Percentiles rank a stretch among this genome's conserved stretches.
phyloP scores from a whole-genome alignment of 2,113 vertebrate species.

The Recurvirostra avosetta region DNA sequence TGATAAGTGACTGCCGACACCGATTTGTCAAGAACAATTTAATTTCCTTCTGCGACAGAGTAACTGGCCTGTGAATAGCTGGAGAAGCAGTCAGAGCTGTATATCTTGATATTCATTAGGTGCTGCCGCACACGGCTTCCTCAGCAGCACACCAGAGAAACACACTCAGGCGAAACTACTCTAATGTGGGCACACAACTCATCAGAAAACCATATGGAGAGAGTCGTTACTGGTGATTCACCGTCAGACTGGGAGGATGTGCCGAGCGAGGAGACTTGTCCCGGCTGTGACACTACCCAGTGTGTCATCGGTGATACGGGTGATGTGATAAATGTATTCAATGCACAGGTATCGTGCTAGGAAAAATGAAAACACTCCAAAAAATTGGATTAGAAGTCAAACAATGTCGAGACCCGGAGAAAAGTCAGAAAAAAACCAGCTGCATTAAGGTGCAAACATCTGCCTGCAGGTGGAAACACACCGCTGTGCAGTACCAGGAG shows the following conservation, averaged over 20 bases:
- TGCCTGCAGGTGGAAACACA: background rate
- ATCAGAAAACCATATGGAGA: background rate
- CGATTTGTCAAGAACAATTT: slow-evolving; percentile 60
- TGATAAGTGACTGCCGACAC: slow-evolving; percentile 59
- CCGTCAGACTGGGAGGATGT: background rate
- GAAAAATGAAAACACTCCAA: background rate
- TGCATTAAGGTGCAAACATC: background rate
- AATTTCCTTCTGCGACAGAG: slow-evolving; percentile 33
- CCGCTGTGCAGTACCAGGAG: accelerated
- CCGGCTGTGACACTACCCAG: background rate
- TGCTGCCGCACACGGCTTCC: background rate
- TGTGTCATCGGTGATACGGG: accelerated
- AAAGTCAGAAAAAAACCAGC: background rate
- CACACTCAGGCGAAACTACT: background rate
- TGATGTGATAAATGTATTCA: background rate
- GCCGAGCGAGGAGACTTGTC: background rate
- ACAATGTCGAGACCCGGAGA: background rate
- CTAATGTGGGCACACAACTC: background rate
- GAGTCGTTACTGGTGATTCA: background rate
- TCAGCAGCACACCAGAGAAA: background rate
- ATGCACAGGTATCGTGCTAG: accelerated
- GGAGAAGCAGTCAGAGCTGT: background rate
- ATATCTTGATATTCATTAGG: slow-evolving; percentile 45
- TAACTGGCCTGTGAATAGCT: slow-evolving; percentile 25
- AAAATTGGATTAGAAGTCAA: background rate